Conservation (phyloP, 2,888 invertebrate species). For the Buathra laborator region DNA sequence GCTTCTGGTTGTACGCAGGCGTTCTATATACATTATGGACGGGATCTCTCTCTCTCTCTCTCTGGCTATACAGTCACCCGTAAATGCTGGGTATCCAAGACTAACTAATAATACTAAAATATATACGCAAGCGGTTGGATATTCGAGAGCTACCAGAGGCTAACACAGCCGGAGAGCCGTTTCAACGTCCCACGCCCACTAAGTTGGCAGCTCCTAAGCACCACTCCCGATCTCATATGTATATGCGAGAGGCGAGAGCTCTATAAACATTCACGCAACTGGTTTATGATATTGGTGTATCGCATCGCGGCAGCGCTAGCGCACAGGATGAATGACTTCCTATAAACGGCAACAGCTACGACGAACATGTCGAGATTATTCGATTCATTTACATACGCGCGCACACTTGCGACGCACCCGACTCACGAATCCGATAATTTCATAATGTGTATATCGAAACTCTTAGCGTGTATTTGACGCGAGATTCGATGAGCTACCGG, state of each 20-base stretch:
- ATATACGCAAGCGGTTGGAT: background rate
- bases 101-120: slow-evolving; percentile 12
- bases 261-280: slow-evolving; percentile 60
- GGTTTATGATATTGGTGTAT: slow-evolving; percentile 50
- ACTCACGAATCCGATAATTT: slow-evolving; percentile 19
- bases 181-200: slow-evolving; percentile 58
- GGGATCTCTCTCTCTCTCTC: background rate
- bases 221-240: slow-evolving; percentile 38
- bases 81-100: slow-evolving; percentile 6
- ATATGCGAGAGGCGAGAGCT: slow-evolving; percentile 41
- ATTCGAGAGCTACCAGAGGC: background rate
- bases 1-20: slow-evolving; percentile 30
- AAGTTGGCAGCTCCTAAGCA: slow-evolving; percentile 56
- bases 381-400: slow-evolving; percentile 59
- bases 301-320: slow-evolving; percentile 10
- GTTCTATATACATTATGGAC: background rate
- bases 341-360: slow-evolving; percentile 43
- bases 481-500: slow-evolving; percentile 19
- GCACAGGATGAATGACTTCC: slow-evolving; percentile 58
- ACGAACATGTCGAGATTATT: slow-evolving; percentile 46
- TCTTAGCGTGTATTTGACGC: slow-evolving; percentile 7
- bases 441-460: slow-evolving; percentile 22
- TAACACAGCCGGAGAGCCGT: slow-evolving; percentile 13
- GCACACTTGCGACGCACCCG: slow-evolving; percentile 30
- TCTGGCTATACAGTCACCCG: background rate